Conservation (phyloP, 1,140 invertebrate genomes). For the Cyclargus thomasi region DNA sequence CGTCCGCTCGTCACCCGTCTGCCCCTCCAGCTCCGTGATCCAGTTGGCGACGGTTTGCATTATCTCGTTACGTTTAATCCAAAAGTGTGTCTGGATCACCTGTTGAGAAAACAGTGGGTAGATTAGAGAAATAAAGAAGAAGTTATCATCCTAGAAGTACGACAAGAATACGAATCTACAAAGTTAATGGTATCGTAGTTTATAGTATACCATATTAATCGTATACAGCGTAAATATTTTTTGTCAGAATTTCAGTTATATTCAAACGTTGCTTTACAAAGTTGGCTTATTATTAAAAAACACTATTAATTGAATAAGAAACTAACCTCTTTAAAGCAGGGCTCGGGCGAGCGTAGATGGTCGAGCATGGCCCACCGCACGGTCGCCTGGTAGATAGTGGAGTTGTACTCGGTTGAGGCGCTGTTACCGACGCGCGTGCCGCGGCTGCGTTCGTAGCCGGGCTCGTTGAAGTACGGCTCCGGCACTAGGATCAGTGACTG, state of each 20-base stretch:
- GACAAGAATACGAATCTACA: too few species aligned
- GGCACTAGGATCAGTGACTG: slow-evolving; percentile 96
- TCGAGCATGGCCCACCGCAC: slow-evolving; percentile 97
- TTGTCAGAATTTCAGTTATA: too few species aligned
- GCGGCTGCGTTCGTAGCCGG: slow-evolving; percentile 94
- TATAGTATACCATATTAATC: too few species aligned
- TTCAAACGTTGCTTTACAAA: too few species aligned
- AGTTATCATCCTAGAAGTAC: too few species aligned
- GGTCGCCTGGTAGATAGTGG: slow-evolving; percentile 96
- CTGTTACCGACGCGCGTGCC: slow-evolving; percentile 91
- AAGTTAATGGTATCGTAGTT: too few species aligned
- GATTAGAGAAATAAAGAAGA: too few species aligned
- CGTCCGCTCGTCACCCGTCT: slow-evolving; percentile 83
- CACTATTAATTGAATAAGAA: background rate
- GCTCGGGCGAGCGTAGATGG: slow-evolving; percentile 91
- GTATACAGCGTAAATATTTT: too few species aligned
- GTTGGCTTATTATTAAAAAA: too few species aligned
- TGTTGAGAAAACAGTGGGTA: slow-evolving; percentile 43
- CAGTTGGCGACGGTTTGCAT: slow-evolving; percentile 91
- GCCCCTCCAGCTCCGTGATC: slow-evolving; percentile 89
- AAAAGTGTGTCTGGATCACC: slow-evolving; percentile 96
- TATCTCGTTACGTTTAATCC: slow-evolving; percentile 94
- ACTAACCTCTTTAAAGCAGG: slow-evolving; percentile 92
- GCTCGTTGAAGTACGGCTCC: slow-evolving; percentile 99
- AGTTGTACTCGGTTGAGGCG: slow-evolving; percentile 94